These are phyloP conservation scores for Amphibalanus amphitrite DNA, from an alignment of 1,140 invertebrate species.

Conservation along the genomic window DNA sequence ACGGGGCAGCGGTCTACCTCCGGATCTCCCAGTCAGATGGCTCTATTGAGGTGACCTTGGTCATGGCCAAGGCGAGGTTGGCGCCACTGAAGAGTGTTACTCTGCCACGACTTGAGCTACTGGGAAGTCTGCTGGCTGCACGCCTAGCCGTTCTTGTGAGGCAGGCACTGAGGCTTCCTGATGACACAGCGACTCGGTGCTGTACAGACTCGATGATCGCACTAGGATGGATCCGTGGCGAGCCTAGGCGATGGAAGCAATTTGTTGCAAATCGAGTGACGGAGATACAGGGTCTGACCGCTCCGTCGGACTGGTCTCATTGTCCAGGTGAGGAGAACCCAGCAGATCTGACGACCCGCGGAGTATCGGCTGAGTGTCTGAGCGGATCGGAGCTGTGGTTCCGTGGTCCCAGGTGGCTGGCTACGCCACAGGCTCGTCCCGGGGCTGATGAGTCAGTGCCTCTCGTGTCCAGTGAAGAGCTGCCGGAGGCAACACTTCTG, in stretches of 20 bases:
- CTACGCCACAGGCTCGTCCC: background rate
- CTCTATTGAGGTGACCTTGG: background rate
- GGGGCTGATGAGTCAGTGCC: background rate
- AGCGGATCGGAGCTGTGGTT: background rate
- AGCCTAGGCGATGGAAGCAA: constrained; percentile 1
- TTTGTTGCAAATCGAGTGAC: constrained; percentile 12
- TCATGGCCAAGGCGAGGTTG: background rate
- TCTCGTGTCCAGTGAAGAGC: background rate
- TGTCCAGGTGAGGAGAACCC: constrained; percentile 10
- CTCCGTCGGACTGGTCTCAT: constrained; percentile 7
- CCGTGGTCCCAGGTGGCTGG: background rate
- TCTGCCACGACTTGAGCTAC: background rate
- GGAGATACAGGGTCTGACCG: constrained; percentile 10
- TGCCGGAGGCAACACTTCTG: background rate
- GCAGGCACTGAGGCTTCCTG: background rate
- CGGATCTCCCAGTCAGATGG: background rate
- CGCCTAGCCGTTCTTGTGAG: background rate
- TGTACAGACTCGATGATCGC: constrained; percentile 12
- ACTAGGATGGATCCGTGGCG: constrained; percentile 10
- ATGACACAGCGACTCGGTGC: background rate
- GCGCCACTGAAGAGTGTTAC: background rate
- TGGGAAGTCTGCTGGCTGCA: background rate
- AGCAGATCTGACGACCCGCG: constrained; percentile 10
- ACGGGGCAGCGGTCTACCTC: too few relatives aligned
- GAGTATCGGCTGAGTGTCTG: background rate